These are phyloP conservation scores for Bombylius major DNA, from an alignment of 2,888 invertebrate species.

Conservation along the genomic window DNA sequence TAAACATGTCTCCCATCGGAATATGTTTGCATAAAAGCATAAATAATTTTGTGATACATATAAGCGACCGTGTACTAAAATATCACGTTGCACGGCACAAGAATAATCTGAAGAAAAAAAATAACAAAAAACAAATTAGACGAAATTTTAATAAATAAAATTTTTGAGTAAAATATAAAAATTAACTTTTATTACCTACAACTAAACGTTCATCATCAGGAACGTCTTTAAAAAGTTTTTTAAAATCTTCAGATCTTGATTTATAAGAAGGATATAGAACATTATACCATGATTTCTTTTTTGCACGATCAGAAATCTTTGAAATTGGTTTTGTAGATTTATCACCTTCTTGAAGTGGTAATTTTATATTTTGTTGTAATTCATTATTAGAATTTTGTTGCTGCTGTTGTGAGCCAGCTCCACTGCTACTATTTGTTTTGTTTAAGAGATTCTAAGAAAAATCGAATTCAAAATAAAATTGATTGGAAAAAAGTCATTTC, in stretches of 20 bases:
- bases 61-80: conserved; percentile 87
- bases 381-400: conserved; percentile 9
- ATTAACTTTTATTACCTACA: conserved; percentile 55
- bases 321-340: conserved; percentile 25
- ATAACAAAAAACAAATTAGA: not conserved
- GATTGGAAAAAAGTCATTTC: too few species aligned
- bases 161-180: too few species aligned
- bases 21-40: conserved; percentile 96
- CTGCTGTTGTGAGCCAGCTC: not conserved
- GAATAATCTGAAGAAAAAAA: conserved; percentile 69
- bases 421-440: conserved; percentile 17
- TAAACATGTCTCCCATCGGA: conserved; percentile 88
- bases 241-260: conserved; percentile 84
- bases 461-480: not conserved
- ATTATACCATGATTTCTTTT: conserved; percentile 79
- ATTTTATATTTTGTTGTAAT: not conserved
- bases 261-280: conserved; percentile 86
- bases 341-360: conserved; percentile 9
- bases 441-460: conserved; percentile 17
- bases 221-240: conserved; percentile 79
- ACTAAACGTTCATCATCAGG: conserved; percentile 84
- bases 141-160: too few species aligned
- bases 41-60: conserved; percentile 92
- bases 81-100: conserved; percentile 92
- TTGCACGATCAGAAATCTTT: conserved; percentile 44